Conservation (phyloP, 2,888 invertebrate genomes). For the Rhingia rostrata region DNA sequence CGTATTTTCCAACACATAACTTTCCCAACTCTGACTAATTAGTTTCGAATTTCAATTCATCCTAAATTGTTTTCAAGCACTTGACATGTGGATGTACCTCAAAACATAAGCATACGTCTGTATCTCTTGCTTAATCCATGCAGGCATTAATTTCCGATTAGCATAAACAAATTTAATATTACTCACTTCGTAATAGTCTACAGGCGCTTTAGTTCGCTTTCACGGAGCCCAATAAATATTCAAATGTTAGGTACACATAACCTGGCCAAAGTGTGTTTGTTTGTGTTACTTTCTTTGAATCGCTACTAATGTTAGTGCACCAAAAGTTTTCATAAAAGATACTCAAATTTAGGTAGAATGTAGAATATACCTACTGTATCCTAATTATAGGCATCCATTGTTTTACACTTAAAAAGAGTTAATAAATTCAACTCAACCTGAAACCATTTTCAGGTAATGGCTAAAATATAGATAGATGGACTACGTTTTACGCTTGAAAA, state of each 20-base stretch:
- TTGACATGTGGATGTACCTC: slow-evolving; percentile 37
- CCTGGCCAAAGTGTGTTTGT: slow-evolving; percentile 27
- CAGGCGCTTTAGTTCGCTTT: slow-evolving; percentile 44
- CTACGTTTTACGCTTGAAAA: neutral
- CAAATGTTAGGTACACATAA: slow-evolving; percentile 49
- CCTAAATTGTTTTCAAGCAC: slow-evolving; percentile 46
- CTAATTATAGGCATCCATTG: slow-evolving; percentile 63
- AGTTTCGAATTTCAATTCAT: slow-evolving; percentile 60
- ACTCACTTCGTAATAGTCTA: slow-evolving; percentile 57
- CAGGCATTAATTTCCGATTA: slow-evolving; percentile 62
- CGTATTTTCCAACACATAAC: slow-evolving; percentile 31
- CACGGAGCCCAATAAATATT: slow-evolving; percentile 69
- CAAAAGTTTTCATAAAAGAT: neutral
- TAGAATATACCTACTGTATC: slow-evolving; percentile 39
- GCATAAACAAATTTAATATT: slow-evolving; percentile 65
- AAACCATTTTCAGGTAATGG: slow-evolving; percentile 49
- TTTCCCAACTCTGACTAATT: slow-evolving; percentile 36
- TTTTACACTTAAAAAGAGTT: slow-evolving; percentile 60
- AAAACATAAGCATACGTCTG: slow-evolving; percentile 17
- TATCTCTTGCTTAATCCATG: slow-evolving; percentile 9
- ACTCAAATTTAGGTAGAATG: neutral
- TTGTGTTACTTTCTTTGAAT: neutral
- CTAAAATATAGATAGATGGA: slow-evolving; percentile 26
- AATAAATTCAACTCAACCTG: slow-evolving; percentile 62
- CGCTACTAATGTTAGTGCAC: neutral